Base-by-base conservation (phyloP, 64 coral and sea anemone genomes). In the Orbicella faveolata region DNA sequence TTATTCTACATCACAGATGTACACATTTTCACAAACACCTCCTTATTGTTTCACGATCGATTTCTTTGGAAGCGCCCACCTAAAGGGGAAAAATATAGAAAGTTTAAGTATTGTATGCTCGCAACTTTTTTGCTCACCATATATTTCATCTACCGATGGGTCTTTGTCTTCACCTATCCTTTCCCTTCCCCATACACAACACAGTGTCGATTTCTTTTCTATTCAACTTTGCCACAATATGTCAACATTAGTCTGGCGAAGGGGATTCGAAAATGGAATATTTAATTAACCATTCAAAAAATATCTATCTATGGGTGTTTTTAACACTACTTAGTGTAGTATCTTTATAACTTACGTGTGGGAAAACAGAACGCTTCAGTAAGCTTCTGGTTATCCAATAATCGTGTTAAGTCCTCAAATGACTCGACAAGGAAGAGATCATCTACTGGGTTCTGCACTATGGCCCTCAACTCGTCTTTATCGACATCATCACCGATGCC, bases 401-500 rank as follows among this genome's bases (percentile, higher is more conserved):
- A 90, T 74, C 61, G 64, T 19, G 62, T 36, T 74, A 94, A 79
- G 19, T 89, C 92, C 36, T 79, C 48, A 83, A 90, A 94, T 33
- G 92, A 94, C 18, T n/a, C 35, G 41, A 89, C 88, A 77, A 75
- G 75, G 77, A 87, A 89, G 2, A 90, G 20, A 57, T 94, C 87
- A 19, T 55, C 64, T 9, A 17, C 10, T 75, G 78, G 79, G 44
- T 89, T 82, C 18, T 73, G 77, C 10, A 87, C 92, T 23, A 94
- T 48, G 4, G 79, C 80, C 23, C 34, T 55, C 36, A 94, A 57
- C 16, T 89, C 75, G 12, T 70, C 63, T 78, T 68, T 21, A 63
- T 94, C 92, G 20, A 94, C 81, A 77, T 89, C 79, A 12, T 85
- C 55, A 16, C 92, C 92, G 63, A 94, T 86, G 21, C 87, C 92